Evolutionary conservation across 2,113 vertebrate species (phyloP), one percentile per base, ranked within the genome.

Genomic region (Periophthalmus modestus): DNA sequence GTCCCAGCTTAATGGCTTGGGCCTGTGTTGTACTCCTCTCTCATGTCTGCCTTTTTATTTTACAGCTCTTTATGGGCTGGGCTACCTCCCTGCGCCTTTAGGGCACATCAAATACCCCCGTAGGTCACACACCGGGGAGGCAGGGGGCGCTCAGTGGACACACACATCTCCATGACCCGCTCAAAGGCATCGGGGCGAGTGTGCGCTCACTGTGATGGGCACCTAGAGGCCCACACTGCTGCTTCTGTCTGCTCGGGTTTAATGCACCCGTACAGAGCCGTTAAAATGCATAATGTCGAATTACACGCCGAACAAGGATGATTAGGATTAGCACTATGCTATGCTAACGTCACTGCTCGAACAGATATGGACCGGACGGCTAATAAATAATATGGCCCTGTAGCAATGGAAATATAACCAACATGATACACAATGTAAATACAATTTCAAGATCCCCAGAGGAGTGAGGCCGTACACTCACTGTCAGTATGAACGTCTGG

Each of bases 21-120:
- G 77, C 59, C 23, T 62, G 71, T 78, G 72, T 74, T 77, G 69
- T 66, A 79, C 63, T 77, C 77, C 55, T 24, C 55, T 66, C 71
- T 43, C 58, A 65, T 39, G 58, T 39, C 66, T 59, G 52, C 54
- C 69, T 47, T 36, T 81, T 65, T 75, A 75, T 81, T 86, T 85
- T 72, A 85, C 74, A 73, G 79, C 58, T 68, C 72, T 84, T 75
- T 74, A 80, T 82, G 61, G 74, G 73, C 75, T 74, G 63, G 58
- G 73, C 76, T 72, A 69, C 77, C 84, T 82, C 66, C 28, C 62
- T 79, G 71, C 75, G 58, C 69, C 82, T 73, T 81, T 48, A 68
- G 73, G 80, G 63, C 76, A 78, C 68, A 74, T 87, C 62, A 82
- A 76, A 86, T 48, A 14, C 59, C 69, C 76, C 72, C 73, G 66